Percentiles rank a stretch among this genome's conserved stretches.
phyloP scores from a whole-genome alignment of 2,888 invertebrate genomes.

The Selenia dentaria region DNA sequence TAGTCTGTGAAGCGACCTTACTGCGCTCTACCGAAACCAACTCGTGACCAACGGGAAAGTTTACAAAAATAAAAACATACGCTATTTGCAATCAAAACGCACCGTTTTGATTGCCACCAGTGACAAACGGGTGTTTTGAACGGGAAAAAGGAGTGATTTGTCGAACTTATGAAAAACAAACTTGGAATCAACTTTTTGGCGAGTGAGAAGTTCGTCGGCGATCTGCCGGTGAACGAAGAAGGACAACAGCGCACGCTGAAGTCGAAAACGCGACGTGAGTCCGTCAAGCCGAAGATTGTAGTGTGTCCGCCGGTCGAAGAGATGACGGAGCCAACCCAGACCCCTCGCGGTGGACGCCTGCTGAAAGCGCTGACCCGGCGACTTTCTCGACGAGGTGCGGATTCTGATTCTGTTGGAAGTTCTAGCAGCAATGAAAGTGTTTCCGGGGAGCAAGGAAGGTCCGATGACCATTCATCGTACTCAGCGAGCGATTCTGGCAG shows the following conservation, averaged over 20 bases:
- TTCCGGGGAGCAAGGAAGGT: slow-evolving; percentile 63
- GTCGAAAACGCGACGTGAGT: slow-evolving; percentile 54
- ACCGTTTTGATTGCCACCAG: slow-evolving; percentile 26
- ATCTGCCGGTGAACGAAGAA: slow-evolving; percentile 56
- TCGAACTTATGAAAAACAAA: slow-evolving; percentile 72
- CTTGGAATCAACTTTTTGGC: slow-evolving; percentile 59
- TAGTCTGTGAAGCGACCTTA: slow-evolving; percentile 50
- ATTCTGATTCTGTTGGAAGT: slow-evolving; percentile 71
- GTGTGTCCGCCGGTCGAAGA: slow-evolving; percentile 79
- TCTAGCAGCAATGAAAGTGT: slow-evolving; percentile 78
- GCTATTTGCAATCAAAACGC: slow-evolving; percentile 29
- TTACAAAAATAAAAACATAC: slow-evolving; percentile 48
- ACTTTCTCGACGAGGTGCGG: slow-evolving; percentile 81
- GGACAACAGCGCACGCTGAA: slow-evolving; percentile 52
- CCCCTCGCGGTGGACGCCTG: slow-evolving; percentile 85
- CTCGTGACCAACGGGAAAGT: slow-evolving; percentile 61
- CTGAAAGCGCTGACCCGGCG: slow-evolving; percentile 87
- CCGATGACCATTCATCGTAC: slow-evolving; percentile 76
- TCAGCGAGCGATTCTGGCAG: slow-evolving; percentile 87
- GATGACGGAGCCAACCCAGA: slow-evolving; percentile 83
- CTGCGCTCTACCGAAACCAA: slow-evolving; percentile 38
- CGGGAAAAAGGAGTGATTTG: slow-evolving; percentile 42
- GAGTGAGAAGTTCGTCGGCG: slow-evolving; percentile 63
- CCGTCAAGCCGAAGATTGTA: slow-evolving; percentile 73
- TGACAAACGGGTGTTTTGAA: slow-evolving; percentile 32